Evolutionary conservation across 2,797 vertebrate genomes (phyloP).

Genomic region (Phoxinus dragarum): DNA sequence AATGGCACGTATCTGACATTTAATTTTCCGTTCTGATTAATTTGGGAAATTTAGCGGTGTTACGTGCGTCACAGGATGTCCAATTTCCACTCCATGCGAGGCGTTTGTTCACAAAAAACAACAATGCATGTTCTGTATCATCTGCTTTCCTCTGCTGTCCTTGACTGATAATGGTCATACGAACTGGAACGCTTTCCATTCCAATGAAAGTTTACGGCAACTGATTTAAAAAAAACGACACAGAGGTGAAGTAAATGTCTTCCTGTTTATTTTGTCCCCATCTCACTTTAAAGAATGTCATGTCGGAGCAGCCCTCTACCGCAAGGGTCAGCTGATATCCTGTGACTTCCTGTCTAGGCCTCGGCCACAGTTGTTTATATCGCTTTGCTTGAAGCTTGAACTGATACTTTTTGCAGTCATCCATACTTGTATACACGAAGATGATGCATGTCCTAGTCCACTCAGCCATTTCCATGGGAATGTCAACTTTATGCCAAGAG

Average conservation of each 20-base stretch:
- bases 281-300: slow-evolving; percentile 4
- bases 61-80: slow-evolving; percentile 58
- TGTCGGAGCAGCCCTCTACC: slow-evolving; percentile 44
- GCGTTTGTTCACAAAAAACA: background rate
- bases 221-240: background rate
- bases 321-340: slow-evolving; percentile 62
- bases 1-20: slow-evolving; percentile 48
- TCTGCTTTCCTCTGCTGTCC: background rate
- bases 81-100: slow-evolving; percentile 54
- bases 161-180: background rate
- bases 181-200: slow-evolving; percentile 6
- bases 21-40: slow-evolving; percentile 57
- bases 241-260: background rate
- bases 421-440: background rate
- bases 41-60: slow-evolving; percentile 53
- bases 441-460: background rate
- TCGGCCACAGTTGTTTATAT: slow-evolving; percentile 24
- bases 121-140: background rate
- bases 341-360: slow-evolving; percentile 51
- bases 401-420: background rate
- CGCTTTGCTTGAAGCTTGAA: background rate
- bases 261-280: slow-evolving; percentile 13
- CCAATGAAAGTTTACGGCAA: background rate
- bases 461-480: background rate
- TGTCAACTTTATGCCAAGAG: background rate